Base-by-base conservation (phyloP, 1,140 invertebrate species). In the Drosophila sproati region DNA sequence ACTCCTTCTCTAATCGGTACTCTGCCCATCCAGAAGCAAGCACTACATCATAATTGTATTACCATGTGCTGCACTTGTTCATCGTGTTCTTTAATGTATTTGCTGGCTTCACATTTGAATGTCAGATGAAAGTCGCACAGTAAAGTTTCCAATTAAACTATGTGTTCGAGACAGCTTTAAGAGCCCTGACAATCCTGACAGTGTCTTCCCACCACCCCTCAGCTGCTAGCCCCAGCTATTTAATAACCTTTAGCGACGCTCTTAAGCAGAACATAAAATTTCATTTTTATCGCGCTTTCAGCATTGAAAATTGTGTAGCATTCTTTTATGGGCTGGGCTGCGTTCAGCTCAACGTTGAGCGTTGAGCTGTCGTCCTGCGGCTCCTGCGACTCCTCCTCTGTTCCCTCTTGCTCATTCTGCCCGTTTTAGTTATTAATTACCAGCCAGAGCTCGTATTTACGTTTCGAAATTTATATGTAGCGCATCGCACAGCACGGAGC, bases 21-120 rank as follows among this genome's bases (percentile, higher is more conserved):
- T 20, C 20, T 20, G 20, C 20, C 3, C 29, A 10, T 41, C 34
- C 43, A 3, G 50, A 5, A 56, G 52, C 29, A 86, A 20, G 20
- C 20, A 75, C 82, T 76, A 67, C 68, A 73, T 87, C 83, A 87
- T 87, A 87, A 87, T 87, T 89, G 88, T 88, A 88, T 87, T 80
- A 88, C 80, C 80, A 86, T 77, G 62, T 70, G 83, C 73, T 77
- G 83, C 77, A 88, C 45, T 48, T 47, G 37, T 29, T 66, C 57
- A 41, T 34, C 62, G 7, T 20, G 10, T 35, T 47, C 32, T 50
- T 35, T 50, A 60, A 4, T 41, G 47, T 32, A 4, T 32, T 34
- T 67, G 34, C 41, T 32, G 34, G n/a, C 39, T 31, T 20, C 50
- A 56, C 64, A 73, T 77, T 75, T 88, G 80, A 87, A 87, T 87